Percentiles rank a stretch among this genome's conserved stretches.
These are phyloP conservation scores for Sisyra nigra DNA, from an alignment of 2,888 invertebrate genomes.

Conservation along the genomic window DNA sequence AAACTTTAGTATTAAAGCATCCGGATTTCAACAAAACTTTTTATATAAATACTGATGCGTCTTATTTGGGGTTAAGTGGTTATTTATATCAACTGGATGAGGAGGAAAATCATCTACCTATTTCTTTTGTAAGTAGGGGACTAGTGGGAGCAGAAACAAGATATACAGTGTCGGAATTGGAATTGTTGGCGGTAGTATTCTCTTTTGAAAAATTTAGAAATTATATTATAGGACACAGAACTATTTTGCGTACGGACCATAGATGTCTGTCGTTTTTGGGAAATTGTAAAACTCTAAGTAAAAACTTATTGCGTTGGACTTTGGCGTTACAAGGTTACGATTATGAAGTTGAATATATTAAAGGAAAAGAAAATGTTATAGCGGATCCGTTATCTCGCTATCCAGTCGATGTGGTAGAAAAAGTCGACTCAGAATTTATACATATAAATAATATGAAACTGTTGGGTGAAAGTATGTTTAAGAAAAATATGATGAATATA, in stretches of 20 bases:
- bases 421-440: neutral
- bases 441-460: neutral
- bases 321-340: slow-evolving; percentile 10
- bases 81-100: neutral
- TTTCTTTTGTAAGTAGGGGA: neutral
- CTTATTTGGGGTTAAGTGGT: neutral
- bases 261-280: slow-evolving; percentile 10
- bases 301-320: slow-evolving; percentile 10
- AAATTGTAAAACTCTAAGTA: slow-evolving; percentile 8
- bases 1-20: neutral
- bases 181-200: slow-evolving; percentile 9
- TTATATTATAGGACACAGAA: slow-evolving; percentile 6
- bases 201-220: slow-evolving; percentile 8
- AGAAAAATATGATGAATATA: neutral
- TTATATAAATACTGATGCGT: neutral
- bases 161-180: slow-evolving; percentile 10
- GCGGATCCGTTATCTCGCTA: slow-evolving; percentile 11
- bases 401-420: neutral
- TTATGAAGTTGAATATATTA: slow-evolving; percentile 7
- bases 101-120: neutral
- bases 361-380: slow-evolving; percentile 8
- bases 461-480: too few species aligned
- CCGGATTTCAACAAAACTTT: neutral
- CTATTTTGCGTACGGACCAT: slow-evolving; percentile 11
- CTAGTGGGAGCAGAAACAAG: neutral